These are phyloP conservation scores for Scalopus aquaticus DNA, from an alignment of 2,113 vertebrate species.

Conservation along the genomic window DNA sequence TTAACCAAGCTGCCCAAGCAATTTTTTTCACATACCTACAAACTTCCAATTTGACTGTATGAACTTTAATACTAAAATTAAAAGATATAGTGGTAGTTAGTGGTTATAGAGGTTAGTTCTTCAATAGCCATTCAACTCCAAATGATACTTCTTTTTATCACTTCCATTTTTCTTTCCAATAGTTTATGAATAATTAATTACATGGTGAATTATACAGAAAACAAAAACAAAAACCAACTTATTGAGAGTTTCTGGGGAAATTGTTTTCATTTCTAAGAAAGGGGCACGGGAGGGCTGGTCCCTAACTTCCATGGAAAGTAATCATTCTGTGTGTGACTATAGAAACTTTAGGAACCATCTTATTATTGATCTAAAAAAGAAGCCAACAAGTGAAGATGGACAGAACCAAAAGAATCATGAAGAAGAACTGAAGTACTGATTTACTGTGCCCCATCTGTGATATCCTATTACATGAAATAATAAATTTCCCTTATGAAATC, in stretches of 20 bases:
- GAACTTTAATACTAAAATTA: neutral
- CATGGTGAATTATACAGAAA: neutral
- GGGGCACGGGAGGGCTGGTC: neutral
- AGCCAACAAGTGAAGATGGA: neutral
- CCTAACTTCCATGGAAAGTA: neutral
- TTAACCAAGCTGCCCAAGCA: neutral
- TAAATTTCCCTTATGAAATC: neutral
- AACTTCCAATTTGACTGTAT: neutral
- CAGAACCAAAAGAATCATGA: neutral
- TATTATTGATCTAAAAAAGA: neutral
- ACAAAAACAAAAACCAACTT: neutral
- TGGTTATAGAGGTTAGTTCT: neutral
- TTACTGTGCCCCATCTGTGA: neutral
- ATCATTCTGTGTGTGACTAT: neutral
- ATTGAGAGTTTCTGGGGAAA: neutral
- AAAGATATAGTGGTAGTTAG: neutral
- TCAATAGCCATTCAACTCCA: neutral
- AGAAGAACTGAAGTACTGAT: neutral
- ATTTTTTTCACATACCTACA: neutral
- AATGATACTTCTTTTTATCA: neutral
- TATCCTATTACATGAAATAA: neutral
- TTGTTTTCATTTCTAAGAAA: conserved; percentile 13
- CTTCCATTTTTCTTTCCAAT: neutral
- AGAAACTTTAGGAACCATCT: neutral
- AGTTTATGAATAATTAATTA: neutral